A percentile compares a stretch with the other conserved stretches of the same genome.
Conservation (phyloP, 2,797 vertebrate species). For the Acestrorhynchus altus region DNA sequence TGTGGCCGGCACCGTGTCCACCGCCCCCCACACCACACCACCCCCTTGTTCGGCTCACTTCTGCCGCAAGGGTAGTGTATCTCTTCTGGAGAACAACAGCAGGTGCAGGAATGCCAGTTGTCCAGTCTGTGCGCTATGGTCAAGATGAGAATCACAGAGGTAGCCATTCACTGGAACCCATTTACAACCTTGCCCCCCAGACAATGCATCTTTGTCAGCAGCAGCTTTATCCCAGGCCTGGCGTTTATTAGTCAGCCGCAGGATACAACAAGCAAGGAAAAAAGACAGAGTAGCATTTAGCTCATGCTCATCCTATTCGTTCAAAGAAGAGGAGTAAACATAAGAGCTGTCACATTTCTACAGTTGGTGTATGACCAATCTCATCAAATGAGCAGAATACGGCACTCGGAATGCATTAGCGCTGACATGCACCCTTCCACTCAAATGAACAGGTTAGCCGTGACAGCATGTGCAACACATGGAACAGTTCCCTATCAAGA, state of each 20-base stretch:
- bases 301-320: slow-evolving; percentile 11
- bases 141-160: slow-evolving; percentile 76
- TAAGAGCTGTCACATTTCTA: slow-evolving; percentile 43
- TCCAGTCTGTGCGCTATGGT: slow-evolving; percentile 74
- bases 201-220: slow-evolving; percentile 35
- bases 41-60: slow-evolving; percentile 76
- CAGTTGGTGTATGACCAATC: slow-evolving; percentile 18
- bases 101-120: slow-evolving; percentile 84
- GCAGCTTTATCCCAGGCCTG: slow-evolving; percentile 10
- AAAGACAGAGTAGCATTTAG: not conserved
- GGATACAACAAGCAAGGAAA: not conserved
- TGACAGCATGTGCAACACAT: slow-evolving; percentile 40
- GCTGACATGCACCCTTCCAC: slow-evolving; percentile 54
- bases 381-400: slow-evolving; percentile 51
- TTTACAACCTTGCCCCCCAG: slow-evolving; percentile 24
- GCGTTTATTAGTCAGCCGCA: slow-evolving; percentile 8
- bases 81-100: slow-evolving; percentile 78
- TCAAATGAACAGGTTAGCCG: slow-evolving; percentile 37
- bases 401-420: slow-evolving; percentile 36
- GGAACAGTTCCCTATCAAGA: slow-evolving; percentile 37
- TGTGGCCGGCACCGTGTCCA: slow-evolving; percentile 83
- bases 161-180: slow-evolving; percentile 75
- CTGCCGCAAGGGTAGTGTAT: slow-evolving; percentile 64
- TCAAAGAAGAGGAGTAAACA: slow-evolving; percentile 15
- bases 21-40: slow-evolving; percentile 75